Evolutionary conservation across 1,140 invertebrate genomes (phyloP).

Genomic region (Goniozus legneri): DNA sequence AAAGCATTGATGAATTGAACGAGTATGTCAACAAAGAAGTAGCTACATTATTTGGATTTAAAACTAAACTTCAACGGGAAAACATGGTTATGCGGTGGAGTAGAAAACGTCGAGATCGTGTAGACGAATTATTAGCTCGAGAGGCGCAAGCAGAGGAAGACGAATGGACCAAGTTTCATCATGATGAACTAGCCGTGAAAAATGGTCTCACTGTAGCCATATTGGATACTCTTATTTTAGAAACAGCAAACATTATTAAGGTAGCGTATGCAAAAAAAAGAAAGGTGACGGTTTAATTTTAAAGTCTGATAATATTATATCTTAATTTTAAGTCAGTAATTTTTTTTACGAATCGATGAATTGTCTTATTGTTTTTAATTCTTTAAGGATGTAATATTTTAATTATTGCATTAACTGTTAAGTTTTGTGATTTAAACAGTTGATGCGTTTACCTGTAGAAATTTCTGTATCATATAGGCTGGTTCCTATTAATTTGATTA

Average conservation of each 20-base stretch:
- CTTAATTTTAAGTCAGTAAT: too few relatives aligned
- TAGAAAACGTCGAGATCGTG: conserved; percentile 67
- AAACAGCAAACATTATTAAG: conserved; percentile 57
- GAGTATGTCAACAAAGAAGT: conserved; percentile 57
- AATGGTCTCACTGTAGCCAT: conserved; percentile 64
- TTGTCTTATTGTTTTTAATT: too few relatives aligned
- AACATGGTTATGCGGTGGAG: conserved; percentile 64
- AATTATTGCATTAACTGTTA: too few relatives aligned
- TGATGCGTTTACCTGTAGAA: too few relatives aligned
- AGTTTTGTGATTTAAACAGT: too few relatives aligned
- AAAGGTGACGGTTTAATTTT: conserved; percentile 45
- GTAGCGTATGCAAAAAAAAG: conserved; percentile 43
- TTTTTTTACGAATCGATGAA: too few relatives aligned
- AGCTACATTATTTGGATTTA: conserved; percentile 58
- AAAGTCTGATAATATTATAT: too few relatives aligned
- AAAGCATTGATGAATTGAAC: conserved; percentile 46
- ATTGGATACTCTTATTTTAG: conserved; percentile 60
- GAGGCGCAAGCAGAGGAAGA: conserved; percentile 69
- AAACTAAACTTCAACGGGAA: conserved; percentile 56
- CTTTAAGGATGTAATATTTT: too few relatives aligned
- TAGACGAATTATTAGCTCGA: conserved; percentile 67
- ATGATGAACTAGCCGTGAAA: conserved; percentile 68
- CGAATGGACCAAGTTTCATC: conserved; percentile 69
- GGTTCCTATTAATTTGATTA: too few relatives aligned
- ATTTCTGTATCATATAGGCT: too few relatives aligned